A percentile compares a stretch with the other conserved stretches of the same genome.
phyloP scores from a whole-genome alignment of 2,797 vertebrate genomes.

The Catharus ustulatus region DNA sequence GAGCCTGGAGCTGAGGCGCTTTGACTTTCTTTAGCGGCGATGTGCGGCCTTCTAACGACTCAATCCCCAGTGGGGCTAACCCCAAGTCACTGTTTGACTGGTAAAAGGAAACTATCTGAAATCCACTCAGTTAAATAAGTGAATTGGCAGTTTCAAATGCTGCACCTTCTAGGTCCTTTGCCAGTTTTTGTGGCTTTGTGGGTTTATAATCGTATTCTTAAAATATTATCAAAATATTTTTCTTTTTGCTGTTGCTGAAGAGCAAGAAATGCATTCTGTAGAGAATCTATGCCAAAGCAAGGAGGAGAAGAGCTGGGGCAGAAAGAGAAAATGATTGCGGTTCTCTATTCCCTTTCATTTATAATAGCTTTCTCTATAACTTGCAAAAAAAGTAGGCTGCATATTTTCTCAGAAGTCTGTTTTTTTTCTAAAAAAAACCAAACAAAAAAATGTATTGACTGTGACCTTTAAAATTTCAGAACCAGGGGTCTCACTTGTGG shows the following conservation, averaged over 20 bases:
- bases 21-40: background rate
- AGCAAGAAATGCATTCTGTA: background rate
- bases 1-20: background rate
- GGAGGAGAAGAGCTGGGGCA: background rate
- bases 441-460: background rate
- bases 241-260: constrained; percentile 16
- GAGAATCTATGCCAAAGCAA: background rate
- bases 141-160: constrained; percentile 60
- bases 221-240: constrained; percentile 68
- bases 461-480: constrained; percentile 59
- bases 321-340: background rate
- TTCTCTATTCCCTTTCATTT: constrained; percentile 22
- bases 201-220: constrained; percentile 57
- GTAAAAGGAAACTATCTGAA: constrained; percentile 58
- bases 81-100: constrained; percentile 66
- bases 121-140: constrained; percentile 53
- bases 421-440: background rate
- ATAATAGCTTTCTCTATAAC: constrained; percentile 9
- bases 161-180: constrained; percentile 41
- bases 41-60: background rate
- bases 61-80: constrained; percentile 56
- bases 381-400: background rate
- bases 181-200: constrained; percentile 68
- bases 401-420: constrained; percentile 36
- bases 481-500: constrained; percentile 22